Base-by-base conservation (phyloP, 2,797 vertebrate species). In the Falco concolor region DNA sequence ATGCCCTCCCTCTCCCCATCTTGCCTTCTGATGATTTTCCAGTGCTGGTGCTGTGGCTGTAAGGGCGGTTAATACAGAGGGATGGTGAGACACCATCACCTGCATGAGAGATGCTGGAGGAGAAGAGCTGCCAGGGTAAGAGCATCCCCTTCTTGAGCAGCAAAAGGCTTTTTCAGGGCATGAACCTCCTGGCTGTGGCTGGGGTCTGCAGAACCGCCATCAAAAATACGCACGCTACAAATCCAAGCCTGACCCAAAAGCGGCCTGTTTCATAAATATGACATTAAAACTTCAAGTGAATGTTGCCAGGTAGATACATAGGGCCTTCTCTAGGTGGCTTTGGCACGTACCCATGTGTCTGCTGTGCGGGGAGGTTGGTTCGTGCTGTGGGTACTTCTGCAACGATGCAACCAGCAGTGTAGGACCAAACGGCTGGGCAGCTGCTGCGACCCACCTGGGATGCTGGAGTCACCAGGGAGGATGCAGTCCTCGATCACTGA, bases 291-390 rank as follows among this genome's bases (percentile, higher is more conserved):
- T 14, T n/a, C 6, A 14, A 12, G 25, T 27, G 49, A 14, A 13
- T 2, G 38, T 8, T 57, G 24, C 5, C 34, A 21, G 24, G 21
- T 22, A 60, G 60, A 4, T 21, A 5, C 1, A 1, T 0, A 19
- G 32, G 69, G 13, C 19, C 65, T 47, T 52, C 7, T 24, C 60
- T 1, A 38, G 40, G 52, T 16, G 81, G 8, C 25, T 59, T 28
- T 6, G 32, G 42, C 22, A 0, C 1, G 7, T 19, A 0, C 25
- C 25, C 1, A 0, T 2, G 28, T 13, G 47, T 21, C 25, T n/a
- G 47, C 9, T 3, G 1, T 0, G 30, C 0, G 1, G 25, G 22
- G 38, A 36, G 52, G 11, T 1, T 10, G 82, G 21, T 25, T 44
- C 8, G 0, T 10, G 32, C 76, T 18, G 1, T 0, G 10, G 36